A percentile compares a stretch with the other conserved stretches of the same genome.
These are phyloP conservation scores for Sparus aurata DNA, from an alignment of 2,797 vertebrate genomes.

Conservation along the genomic window DNA sequence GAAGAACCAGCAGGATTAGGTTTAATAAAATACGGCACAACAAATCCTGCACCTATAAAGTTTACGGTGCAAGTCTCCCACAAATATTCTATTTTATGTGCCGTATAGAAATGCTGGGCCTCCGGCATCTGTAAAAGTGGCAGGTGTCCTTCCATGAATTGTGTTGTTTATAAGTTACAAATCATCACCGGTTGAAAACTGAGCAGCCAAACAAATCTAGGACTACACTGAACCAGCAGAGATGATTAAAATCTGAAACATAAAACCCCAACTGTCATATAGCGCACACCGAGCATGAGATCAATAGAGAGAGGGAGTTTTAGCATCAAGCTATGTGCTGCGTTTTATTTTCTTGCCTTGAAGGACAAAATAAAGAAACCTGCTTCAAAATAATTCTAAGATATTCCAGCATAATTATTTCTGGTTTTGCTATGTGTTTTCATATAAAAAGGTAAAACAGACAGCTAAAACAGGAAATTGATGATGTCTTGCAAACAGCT, in stretches of 20 bases:
- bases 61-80: constrained; percentile 79
- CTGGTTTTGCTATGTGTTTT: neutral
- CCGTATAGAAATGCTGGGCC: constrained; percentile 63
- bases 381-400: neutral
- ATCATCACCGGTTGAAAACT: constrained; percentile 67
- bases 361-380: constrained; percentile 30
- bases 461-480: neutral
- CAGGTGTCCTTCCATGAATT: constrained; percentile 81
- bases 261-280: constrained; percentile 73
- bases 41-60: constrained; percentile 84
- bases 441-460: constrained; percentile 1
- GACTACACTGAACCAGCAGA: constrained; percentile 62
- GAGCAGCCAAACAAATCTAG: constrained; percentile 62
- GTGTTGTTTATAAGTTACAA: constrained; percentile 79
- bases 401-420: neutral
- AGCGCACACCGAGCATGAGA: constrained; percentile 35
- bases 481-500: constrained; percentile 36
- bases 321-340: constrained; percentile 38
- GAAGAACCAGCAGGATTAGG: constrained; percentile 70
- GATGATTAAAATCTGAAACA: constrained; percentile 77
- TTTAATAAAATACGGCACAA: constrained; percentile 82
- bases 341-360: constrained; percentile 35
- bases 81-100: constrained; percentile 82
- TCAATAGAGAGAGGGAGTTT: constrained; percentile 51
- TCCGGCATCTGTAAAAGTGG: constrained; percentile 74